phyloP scores from a whole-genome alignment of 92 coral and sea anemone species.

The Isaurus tuberculatus region DNA sequence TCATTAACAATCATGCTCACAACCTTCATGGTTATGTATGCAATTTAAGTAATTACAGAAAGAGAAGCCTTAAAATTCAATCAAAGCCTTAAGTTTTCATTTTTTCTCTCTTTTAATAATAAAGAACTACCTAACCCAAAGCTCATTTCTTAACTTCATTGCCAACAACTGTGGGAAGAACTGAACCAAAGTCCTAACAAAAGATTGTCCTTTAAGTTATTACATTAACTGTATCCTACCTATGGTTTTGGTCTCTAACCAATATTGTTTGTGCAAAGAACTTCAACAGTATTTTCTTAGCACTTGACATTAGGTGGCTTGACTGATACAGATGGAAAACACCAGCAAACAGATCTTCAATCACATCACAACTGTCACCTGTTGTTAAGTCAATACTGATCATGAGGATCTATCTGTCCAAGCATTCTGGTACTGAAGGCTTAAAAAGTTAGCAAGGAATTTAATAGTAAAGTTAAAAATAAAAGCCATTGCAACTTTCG shows the following conservation, averaged over 20 bases:
- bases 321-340: conserved; percentile 70
- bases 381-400: not conserved
- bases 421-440: not conserved
- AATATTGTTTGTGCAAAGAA: conserved; percentile 69
- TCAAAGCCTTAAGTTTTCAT: too few relatives aligned
- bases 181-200: not conserved
- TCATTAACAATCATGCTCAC: too few relatives aligned
- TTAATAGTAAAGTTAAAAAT: too few relatives aligned
- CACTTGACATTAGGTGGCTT: conserved; percentile 70
- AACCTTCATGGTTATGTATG: too few relatives aligned
- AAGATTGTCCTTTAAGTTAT: too few relatives aligned
- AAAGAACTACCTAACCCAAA: too few relatives aligned
- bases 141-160: too few relatives aligned
- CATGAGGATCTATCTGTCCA: not conserved
- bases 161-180: not conserved
- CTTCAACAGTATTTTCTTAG: conserved; percentile 66
- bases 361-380: conserved; percentile 25
- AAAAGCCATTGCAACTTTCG: too few relatives aligned
- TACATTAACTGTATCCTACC: not conserved
- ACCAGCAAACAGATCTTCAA: conserved; percentile 58
- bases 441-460: too few relatives aligned
- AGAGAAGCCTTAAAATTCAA: too few relatives aligned
- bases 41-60: too few relatives aligned
- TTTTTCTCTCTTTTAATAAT: too few relatives aligned
- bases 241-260: conserved; percentile 11